phyloP scores from a whole-genome alignment of 2,113 vertebrate genomes.

The Tachysurus vachellii region DNA sequence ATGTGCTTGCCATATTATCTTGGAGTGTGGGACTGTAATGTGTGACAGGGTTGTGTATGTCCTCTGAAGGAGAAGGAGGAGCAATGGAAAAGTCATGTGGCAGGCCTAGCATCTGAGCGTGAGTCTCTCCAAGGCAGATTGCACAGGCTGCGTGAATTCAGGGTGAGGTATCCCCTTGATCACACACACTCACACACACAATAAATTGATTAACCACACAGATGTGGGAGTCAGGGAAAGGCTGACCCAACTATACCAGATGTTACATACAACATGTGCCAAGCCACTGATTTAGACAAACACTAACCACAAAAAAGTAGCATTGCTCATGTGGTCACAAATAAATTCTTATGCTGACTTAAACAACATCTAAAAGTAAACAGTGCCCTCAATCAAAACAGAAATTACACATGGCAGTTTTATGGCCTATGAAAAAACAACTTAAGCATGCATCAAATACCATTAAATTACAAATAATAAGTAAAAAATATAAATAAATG shows the following conservation, averaged over 20 bases:
- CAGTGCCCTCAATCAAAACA: neutral
- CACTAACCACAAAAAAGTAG: conserved; percentile 15
- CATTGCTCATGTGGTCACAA: neutral
- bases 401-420: neutral
- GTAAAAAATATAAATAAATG: neutral
- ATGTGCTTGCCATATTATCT: conserved; percentile 6
- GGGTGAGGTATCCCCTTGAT: conserved; percentile 58
- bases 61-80: conserved; percentile 66
- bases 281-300: conserved; percentile 10
- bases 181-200: conserved; percentile 28
- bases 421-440: neutral
- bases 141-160: conserved; percentile 67
- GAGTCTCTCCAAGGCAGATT: conserved; percentile 63
- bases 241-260: conserved; percentile 40
- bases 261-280: conserved; percentile 38
- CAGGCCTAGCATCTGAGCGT: conserved; percentile 60
- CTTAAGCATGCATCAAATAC: neutral
- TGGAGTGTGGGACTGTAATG: neutral
- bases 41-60: conserved; percentile 5
- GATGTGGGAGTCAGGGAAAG: conserved; percentile 37
- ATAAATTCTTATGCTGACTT: neutral
- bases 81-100: conserved; percentile 66
- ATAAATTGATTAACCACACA: conserved; percentile 30
- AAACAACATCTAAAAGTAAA: neutral
- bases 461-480: neutral